Conservation (phyloP, 1,140 invertebrate species). For the Lamellibrachia luymesi region DNA sequence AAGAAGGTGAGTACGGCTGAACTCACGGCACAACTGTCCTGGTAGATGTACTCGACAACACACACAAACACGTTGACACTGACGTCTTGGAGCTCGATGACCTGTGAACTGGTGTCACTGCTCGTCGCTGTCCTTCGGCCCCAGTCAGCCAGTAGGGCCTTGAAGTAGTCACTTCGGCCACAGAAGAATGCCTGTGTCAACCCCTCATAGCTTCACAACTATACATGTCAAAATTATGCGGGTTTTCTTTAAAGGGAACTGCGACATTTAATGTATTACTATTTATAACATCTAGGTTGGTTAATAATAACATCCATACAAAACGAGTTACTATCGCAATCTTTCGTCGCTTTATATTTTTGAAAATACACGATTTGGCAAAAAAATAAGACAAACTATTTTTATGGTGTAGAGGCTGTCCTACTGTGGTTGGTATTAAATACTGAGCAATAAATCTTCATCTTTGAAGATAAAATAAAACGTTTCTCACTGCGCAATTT, state of each 20-base stretch:
- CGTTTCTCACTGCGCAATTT: too few species aligned
- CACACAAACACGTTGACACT: conserved; percentile 53
- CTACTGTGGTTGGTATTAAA: too few species aligned
- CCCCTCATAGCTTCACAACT: neutral
- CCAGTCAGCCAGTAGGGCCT: conserved; percentile 58
- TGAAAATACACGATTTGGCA: too few species aligned
- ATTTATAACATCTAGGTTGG: too few species aligned
- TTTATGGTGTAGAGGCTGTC: too few species aligned
- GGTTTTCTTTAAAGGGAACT: neutral
- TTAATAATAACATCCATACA: too few species aligned
- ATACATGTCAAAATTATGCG: neutral
- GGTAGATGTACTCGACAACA: conserved; percentile 60
- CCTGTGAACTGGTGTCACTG: conserved; percentile 40
- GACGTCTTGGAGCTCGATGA: conserved; percentile 55
- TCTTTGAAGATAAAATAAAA: too few species aligned
- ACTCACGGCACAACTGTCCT: conserved; percentile 57
- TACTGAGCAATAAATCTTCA: too few species aligned
- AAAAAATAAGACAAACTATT: too few species aligned
- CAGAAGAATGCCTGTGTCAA: conserved; percentile 59
- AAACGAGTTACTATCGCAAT: too few species aligned
- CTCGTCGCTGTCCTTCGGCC: conserved; percentile 54
- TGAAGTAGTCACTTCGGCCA: conserved; percentile 62
- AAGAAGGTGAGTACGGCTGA: neutral
- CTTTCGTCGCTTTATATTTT: too few species aligned
- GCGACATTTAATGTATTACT: too few species aligned